Evolutionary conservation across 1,140 invertebrate genomes (phyloP).

Genomic region (Brachionus sp.): DNA sequence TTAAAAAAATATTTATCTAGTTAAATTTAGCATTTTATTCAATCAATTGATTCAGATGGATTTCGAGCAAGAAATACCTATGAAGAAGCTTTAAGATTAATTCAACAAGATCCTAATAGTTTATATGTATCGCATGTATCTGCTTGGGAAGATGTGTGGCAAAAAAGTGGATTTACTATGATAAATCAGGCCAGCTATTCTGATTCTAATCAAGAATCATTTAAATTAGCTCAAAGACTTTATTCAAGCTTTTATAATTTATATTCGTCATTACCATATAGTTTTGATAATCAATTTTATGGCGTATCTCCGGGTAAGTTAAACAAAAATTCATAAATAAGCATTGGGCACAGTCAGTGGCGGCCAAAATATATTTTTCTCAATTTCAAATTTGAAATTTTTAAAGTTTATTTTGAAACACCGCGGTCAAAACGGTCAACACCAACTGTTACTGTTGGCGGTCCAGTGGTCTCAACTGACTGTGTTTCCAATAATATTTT

Average conservation of each 20-base stretch:
- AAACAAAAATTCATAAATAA: too few relatives aligned
- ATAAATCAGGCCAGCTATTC: neutral
- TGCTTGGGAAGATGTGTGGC: constrained; percentile 35
- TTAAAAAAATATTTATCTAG: neutral
- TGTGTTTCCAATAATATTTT: too few relatives aligned
- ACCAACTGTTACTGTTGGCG: too few relatives aligned
- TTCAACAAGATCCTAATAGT: constrained; percentile 38
- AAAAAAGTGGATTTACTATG: constrained; percentile 28
- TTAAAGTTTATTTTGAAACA: too few relatives aligned
- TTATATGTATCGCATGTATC: constrained; percentile 18
- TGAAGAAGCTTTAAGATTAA: constrained; percentile 12
- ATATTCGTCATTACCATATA: constrained; percentile 33
- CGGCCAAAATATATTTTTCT: too few relatives aligned
- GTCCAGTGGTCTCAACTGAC: too few relatives aligned
- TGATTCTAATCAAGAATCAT: constrained; percentile 9
- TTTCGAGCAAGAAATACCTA: constrained; percentile 29
- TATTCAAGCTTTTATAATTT: constrained; percentile 40
- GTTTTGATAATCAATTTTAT: constrained; percentile 28
- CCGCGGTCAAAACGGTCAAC: too few relatives aligned
- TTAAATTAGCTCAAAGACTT: constrained; percentile 31
- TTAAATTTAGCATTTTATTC: constrained; percentile 37
- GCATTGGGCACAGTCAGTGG: too few relatives aligned
- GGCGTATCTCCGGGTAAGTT: neutral
- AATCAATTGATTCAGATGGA: constrained; percentile 27
- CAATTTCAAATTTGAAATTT: too few relatives aligned